Evolutionary conservation across 1,140 invertebrate species (phyloP).

Genomic region (Linepithema humile): DNA sequence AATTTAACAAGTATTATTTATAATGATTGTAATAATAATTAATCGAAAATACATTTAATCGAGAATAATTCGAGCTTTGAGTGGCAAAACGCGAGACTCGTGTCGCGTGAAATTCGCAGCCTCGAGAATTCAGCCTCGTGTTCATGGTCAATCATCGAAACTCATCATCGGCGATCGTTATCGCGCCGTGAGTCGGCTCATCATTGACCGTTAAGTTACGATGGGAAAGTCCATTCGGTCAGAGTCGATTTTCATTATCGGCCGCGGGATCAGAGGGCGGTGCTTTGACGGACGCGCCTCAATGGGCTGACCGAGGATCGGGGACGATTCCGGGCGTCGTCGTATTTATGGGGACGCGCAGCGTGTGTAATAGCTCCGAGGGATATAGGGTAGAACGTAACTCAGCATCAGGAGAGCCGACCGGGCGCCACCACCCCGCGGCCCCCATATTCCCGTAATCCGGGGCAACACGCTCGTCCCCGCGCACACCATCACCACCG

Average conservation of each 20-base stretch:
- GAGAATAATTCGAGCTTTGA: too few species aligned
- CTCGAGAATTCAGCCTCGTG: too few species aligned
- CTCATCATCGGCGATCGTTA: not conserved
- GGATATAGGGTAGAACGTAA: conserved; percentile 79
- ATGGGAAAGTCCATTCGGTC: not conserved
- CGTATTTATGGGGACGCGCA: conserved; percentile 75
- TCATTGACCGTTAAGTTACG: conserved; percentile 4
- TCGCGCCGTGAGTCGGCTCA: not conserved
- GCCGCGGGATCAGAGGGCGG: not conserved
- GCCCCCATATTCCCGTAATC: conserved; percentile 76
- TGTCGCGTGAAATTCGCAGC: too few species aligned
- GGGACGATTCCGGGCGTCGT: conserved; percentile 50
- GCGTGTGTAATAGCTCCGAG: conserved; percentile 75
- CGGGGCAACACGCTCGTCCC: conserved; percentile 72
- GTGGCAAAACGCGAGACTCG: too few species aligned
- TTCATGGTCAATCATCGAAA: too few species aligned
- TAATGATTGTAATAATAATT: too few species aligned
- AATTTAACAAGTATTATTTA: too few species aligned
- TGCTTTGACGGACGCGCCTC: conserved; percentile 50
- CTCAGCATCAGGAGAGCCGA: conserved; percentile 76
- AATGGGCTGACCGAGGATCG: conserved; percentile 26
- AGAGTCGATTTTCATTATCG: conserved; percentile 27
- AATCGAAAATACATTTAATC: too few species aligned
- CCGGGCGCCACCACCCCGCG: conserved; percentile 59
- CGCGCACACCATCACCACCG: conserved; percentile 32